Evolutionary conservation across 2,797 vertebrate genomes (phyloP), one percentile per base, ranked within the genome.

Genomic region (Thaleichthys pacificus): DNA sequence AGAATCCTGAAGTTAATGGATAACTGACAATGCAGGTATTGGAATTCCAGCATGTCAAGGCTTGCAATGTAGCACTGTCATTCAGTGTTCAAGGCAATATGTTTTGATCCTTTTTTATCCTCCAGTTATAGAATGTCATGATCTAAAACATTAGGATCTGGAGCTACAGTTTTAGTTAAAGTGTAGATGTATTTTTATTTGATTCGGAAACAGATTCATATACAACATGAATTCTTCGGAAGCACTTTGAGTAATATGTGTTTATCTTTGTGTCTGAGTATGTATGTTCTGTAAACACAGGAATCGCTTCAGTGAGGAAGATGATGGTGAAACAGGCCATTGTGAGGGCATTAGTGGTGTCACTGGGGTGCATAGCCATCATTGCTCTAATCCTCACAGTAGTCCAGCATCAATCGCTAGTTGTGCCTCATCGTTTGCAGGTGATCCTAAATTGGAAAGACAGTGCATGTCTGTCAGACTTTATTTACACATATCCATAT

Each of bases 301-400:
- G 57, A 38, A 70, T 65, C 3, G 69, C 21, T 63, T 19, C 67
- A 77, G 66, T 70, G 62, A 81, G 72, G 68, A 70, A 65, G 64
- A 5, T 78, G 49, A 68, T 72, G 51, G 68, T 68, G 63, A 87
- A 82, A 70, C 78, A 64, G 32, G 12, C 68, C 1, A 26, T 82
- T 21, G 28, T 85, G 60, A 75, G 62, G 15, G 35, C 58, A 54
- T 57, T 75, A 24, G 21, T 84, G 58, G 54, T 73, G 47, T 69
- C 61, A 9, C 19, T 81, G 69, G 70, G 69, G 19, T 77, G 78
- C 35, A 70, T 76, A 38, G 69, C 71, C 5, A 35, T 84, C 68
- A 80, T 85, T 22, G 78, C 80, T 15, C 72, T 88, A 66, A 75
- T 83, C 60, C 82, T 88, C 24, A 63, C 75, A 24, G 30, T 88